phyloP scores from a whole-genome alignment of 2,888 invertebrate species.

The Pammene fasciana region DNA sequence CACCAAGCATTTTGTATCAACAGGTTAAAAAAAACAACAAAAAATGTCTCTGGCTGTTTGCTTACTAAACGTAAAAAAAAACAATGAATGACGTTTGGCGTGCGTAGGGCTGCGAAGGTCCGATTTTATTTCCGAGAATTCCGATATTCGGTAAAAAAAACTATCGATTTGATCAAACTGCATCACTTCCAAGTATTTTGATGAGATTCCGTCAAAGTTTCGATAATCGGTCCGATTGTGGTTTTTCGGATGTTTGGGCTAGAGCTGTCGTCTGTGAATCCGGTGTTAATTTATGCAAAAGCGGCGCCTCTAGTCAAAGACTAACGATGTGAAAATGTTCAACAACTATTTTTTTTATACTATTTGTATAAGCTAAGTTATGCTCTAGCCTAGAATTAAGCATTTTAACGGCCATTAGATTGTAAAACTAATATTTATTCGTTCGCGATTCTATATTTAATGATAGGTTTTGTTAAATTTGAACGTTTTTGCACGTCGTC shows the following conservation, averaged over 20 bases:
- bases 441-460: slow-evolving; percentile 47
- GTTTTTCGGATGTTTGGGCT: slow-evolving; percentile 49
- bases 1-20: slow-evolving; percentile 20
- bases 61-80: slow-evolving; percentile 30
- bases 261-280: slow-evolving; percentile 64
- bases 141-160: slow-evolving; percentile 49
- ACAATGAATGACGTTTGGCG: slow-evolving; percentile 48
- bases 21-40: slow-evolving; percentile 12
- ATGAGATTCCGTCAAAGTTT: slow-evolving; percentile 58
- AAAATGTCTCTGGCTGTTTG: slow-evolving; percentile 34
- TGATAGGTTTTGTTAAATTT: slow-evolving; percentile 54
- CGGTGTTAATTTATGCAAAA: slow-evolving; percentile 61
- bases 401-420: slow-evolving; percentile 48
- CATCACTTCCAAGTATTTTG: slow-evolving; percentile 62
- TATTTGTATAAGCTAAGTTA: slow-evolving; percentile 24
- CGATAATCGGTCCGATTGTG: slow-evolving; percentile 47
- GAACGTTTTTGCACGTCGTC: slow-evolving; percentile 46
- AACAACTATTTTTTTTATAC: slow-evolving; percentile 24
- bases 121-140: slow-evolving; percentile 57
- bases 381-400: slow-evolving; percentile 43
- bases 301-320: slow-evolving; percentile 55
- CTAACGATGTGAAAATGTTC: slow-evolving; percentile 53
- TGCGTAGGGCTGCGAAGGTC: slow-evolving; percentile 51
- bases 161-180: slow-evolving; percentile 52
- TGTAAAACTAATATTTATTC: slow-evolving; percentile 55